Conservation (phyloP, 2,888 invertebrate genomes). For the Hypomecis atomaria region DNA sequence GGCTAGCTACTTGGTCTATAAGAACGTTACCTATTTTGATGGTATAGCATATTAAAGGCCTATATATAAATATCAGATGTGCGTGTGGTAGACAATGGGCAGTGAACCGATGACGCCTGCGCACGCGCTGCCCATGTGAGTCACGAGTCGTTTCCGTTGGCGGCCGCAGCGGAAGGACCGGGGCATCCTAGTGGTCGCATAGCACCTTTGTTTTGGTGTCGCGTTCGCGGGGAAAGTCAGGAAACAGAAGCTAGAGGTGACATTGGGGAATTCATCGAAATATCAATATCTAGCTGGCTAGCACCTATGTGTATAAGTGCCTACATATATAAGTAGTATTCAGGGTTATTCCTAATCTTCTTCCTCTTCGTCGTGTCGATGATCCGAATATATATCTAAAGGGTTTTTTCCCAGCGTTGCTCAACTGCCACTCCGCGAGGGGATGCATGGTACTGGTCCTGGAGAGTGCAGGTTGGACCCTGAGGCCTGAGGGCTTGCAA, state of each 20-base stretch:
- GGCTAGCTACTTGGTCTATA: too few species aligned
- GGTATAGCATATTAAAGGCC: conserved; percentile 37
- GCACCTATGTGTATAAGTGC: neutral
- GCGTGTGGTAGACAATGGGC: conserved; percentile 68
- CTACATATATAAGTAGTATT: neutral
- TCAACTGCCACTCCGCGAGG: too few species aligned
- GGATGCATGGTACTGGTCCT: too few species aligned
- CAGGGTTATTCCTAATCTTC: too few species aligned
- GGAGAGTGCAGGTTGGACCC: too few species aligned
- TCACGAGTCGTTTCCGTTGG: conserved; percentile 72
- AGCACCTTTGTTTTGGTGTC: conserved; percentile 29
- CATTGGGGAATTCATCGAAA: conserved; percentile 7
- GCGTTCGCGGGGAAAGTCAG: conserved; percentile 28
- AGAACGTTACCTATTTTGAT: too few species aligned
- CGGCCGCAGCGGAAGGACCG: conserved; percentile 68
- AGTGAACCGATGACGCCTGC: conserved; percentile 53
- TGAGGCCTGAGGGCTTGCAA: too few species aligned
- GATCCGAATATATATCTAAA: too few species aligned
- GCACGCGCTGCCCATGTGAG: conserved; percentile 59
- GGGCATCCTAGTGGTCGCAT: conserved; percentile 41
- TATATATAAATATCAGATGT: neutral
- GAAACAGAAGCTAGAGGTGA: conserved; percentile 30
- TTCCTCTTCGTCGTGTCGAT: too few species aligned
- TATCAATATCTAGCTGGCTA: neutral
- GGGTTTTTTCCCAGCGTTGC: too few species aligned